Percentiles rank a stretch among this genome's conserved stretches.
phyloP scores from a whole-genome alignment of 2,113 vertebrate genomes.

The Gavia stellata region DNA sequence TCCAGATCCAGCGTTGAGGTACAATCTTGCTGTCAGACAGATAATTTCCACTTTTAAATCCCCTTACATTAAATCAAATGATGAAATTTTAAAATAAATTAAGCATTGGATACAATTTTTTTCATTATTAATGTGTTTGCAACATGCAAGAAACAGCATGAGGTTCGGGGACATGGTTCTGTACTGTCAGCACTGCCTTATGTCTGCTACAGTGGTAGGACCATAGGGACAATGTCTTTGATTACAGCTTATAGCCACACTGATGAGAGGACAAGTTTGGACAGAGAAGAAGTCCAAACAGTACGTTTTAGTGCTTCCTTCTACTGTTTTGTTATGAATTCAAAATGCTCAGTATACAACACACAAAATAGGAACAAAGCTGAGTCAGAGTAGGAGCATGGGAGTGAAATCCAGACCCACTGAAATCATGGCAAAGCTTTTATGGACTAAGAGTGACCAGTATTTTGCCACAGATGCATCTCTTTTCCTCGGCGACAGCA shows the following conservation, averaged over 20 bases:
- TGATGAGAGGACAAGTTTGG: neutral
- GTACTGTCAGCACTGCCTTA: neutral
- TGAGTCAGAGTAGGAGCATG: neutral
- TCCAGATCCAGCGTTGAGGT: fast-evolving
- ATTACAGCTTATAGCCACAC: neutral
- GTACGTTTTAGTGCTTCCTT: neutral
- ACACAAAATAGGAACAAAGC: neutral
- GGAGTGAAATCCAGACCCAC: neutral
- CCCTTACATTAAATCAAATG: neutral
- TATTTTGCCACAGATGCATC: neutral
- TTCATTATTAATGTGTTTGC: neutral
- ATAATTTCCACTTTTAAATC: neutral
- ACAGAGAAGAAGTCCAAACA: neutral
- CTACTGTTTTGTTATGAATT: neutral
- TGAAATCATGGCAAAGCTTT: neutral
- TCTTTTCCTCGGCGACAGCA: neutral
- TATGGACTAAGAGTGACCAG: neutral
- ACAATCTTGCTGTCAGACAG: neutral
- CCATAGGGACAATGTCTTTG: neutral
- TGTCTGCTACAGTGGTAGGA: neutral
- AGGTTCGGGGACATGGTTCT: neutral
- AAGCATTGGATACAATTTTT: neutral
- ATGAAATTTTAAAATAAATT: neutral
- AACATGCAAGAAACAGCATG: neutral
- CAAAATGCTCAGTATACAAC: neutral